Evolutionary conservation across 2,113 vertebrate species (phyloP), one percentile per base, ranked within the genome.

Genomic region (Ancistrus triradiatus): DNA sequence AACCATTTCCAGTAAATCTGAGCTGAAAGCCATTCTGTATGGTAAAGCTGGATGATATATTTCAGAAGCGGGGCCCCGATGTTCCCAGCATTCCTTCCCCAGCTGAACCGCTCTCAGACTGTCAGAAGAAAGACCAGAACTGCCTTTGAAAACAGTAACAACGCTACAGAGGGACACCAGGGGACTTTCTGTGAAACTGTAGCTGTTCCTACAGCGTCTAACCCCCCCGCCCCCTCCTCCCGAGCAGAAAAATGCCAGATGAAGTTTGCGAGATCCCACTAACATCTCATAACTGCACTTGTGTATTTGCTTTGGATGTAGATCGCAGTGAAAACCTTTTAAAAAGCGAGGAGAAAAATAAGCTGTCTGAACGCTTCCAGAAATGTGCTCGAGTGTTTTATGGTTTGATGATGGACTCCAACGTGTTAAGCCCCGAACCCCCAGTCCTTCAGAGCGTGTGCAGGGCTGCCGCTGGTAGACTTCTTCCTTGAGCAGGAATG

Each of bases 401-500:
- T 35, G 47, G 47, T 22, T 65, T 59, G 56, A 58, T 56, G 73
- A 78, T 75, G 59, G 76, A 73, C 64, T 63, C 60, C 63, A 57
- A 15, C 13, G 62, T 59, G 59, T 70, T 35, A 46, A 62, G 42
- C 57, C 31, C 28, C 18, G 63, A 53, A 69, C 33, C 51, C 55
- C n/a, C 4, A 50, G 35, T 69, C 68, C 19, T 63, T 55, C 31
- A 25, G 53, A 38, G 28, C 15, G 15, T 62, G 15, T 17, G 50
- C 25, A 28, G 35, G 40, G 46, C 59, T 24, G 3, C 1, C 50
- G 38, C 63, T 70, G 56, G 63, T 49, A 10, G 27, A 37, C 51
- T 60, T 71, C 24, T 72, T 63, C 47, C n/a, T 63, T 22, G 15
- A 52, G 43, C 42, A 55, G 70, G 46, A 63, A 63, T 77, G 68